A percentile compares a stretch with the other conserved stretches of the same genome.
Conservation (phyloP, 37 sponge, comb jelly and placozoan genomes). For the Mnemiopsis leidyi region DNA sequence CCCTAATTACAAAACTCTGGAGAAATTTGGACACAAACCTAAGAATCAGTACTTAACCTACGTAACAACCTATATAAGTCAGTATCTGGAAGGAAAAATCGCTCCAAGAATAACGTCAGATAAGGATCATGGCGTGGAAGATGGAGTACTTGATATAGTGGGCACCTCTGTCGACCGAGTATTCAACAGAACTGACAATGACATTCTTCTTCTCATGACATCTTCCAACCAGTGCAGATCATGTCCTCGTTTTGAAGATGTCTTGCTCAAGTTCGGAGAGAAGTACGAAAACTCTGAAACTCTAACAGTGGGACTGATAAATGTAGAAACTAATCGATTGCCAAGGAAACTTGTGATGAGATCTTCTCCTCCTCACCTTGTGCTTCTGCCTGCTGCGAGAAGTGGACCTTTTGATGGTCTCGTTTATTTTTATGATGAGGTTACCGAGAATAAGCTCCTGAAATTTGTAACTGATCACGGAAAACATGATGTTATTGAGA, state of each 20-base stretch:
- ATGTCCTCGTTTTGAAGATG: neutral
- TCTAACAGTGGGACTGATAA: neutral
- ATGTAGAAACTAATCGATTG: neutral
- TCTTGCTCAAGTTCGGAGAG: neutral
- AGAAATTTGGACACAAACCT: neutral
- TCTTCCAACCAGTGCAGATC: conserved; percentile 23
- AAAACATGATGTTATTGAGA: neutral
- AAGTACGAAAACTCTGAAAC: neutral
- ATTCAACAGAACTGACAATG: neutral
- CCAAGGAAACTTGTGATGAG: neutral
- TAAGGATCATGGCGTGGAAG: neutral
- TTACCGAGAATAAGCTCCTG: neutral
- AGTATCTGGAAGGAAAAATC: neutral
- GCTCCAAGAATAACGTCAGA: conserved; percentile 2
- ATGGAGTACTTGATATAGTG: neutral
- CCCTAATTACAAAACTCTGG: neutral
- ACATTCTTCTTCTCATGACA: neutral
- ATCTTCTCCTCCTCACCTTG: neutral
- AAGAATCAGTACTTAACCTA: neutral
- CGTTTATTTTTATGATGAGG: neutral
- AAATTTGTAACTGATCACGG: neutral
- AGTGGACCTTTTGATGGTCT: neutral
- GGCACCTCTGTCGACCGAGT: neutral
- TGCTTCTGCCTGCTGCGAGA: neutral
- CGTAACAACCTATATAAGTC: neutral